These are phyloP conservation scores for Mormyrops boulengeri DNA, from an alignment of 2,797 vertebrate species.

Conservation along the genomic window DNA sequence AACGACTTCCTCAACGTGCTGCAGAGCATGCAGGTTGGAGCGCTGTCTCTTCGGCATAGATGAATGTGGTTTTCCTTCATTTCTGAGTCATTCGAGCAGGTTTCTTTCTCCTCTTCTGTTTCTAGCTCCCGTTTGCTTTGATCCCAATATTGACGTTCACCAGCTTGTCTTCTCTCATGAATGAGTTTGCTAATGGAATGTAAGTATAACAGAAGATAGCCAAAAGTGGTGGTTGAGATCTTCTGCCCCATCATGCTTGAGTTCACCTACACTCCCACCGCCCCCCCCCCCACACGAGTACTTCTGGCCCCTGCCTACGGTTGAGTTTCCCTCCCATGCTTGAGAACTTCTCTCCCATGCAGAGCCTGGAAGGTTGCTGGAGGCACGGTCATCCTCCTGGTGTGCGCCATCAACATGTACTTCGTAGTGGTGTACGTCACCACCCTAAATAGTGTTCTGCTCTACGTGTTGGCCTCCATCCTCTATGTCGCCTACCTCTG, in stretches of 20 bases:
- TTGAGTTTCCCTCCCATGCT: background rate
- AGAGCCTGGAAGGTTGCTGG: constrained; percentile 80
- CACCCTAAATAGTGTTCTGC: constrained; percentile 58
- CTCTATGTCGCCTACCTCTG: constrained; percentile 73
- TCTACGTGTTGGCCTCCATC: constrained; percentile 70
- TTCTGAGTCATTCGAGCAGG: background rate
- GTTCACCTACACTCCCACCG: background rate
- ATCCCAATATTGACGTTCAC: constrained; percentile 92
- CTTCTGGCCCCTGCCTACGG: background rate
- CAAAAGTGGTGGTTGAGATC: background rate
- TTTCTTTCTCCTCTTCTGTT: constrained; percentile 46
- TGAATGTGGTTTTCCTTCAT: background rate
- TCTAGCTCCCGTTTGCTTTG: constrained; percentile 87
- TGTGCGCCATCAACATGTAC: constrained; percentile 86
- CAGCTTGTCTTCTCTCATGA: constrained; percentile 80
- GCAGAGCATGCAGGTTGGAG: constrained; percentile 89
- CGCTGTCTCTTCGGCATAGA: background rate
- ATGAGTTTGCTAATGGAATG: constrained; percentile 83
- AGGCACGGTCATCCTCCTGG: constrained; percentile 67
- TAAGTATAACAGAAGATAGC: constrained; percentile 56
- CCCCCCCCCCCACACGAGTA: background rate
- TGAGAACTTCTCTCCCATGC: background rate
- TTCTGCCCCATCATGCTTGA: background rate
- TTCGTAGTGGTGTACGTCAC: constrained; percentile 83
- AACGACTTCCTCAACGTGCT: constrained; percentile 96